Percentiles rank a stretch among this genome's conserved stretches.
Conservation (phyloP, 1,140 invertebrate species). For the Macrocentrus cingulum region DNA sequence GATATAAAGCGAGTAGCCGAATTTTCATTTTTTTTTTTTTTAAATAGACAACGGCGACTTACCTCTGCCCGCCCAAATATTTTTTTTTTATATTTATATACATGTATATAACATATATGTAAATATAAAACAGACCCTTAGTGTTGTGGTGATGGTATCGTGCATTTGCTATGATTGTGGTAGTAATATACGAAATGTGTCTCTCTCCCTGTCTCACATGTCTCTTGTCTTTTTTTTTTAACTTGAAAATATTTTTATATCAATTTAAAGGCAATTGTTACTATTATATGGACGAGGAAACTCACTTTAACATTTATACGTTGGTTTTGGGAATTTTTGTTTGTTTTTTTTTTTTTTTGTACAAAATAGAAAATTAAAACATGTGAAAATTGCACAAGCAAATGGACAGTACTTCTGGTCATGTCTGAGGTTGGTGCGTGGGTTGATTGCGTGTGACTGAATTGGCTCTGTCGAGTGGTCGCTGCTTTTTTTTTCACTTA, state of each 20-base stretch:
- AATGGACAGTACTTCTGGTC: constrained; percentile 48
- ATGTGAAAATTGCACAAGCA: constrained; percentile 40
- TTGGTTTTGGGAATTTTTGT: constrained; percentile 15
- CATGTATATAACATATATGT: constrained; percentile 16
- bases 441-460: constrained; percentile 44
- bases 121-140: constrained; percentile 37
- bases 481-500: constrained; percentile 17
- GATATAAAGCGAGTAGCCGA: constrained; percentile 53
- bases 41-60: constrained; percentile 42
- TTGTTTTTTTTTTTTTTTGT: too few relatives aligned
- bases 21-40: constrained; percentile 45
- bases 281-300: constrained; percentile 9
- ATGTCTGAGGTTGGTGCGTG: constrained; percentile 47
- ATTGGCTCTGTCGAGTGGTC: constrained; percentile 45
- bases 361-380: constrained; percentile 5
- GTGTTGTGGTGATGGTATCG: constrained; percentile 59
- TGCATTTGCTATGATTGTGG: constrained; percentile 58
- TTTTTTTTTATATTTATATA: constrained; percentile 12
- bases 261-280: constrained; percentile 7
- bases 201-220: constrained; percentile 26
- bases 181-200: constrained; percentile 38
- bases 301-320: constrained; percentile 17
- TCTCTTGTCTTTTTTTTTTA: constrained; percentile 16
- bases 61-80: constrained; percentile 22
- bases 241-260: neutral